Evolutionary conservation across 2,888 invertebrate genomes (phyloP), one percentile per base, ranked within the genome.

Genomic region (Crematogaster levior): DNA sequence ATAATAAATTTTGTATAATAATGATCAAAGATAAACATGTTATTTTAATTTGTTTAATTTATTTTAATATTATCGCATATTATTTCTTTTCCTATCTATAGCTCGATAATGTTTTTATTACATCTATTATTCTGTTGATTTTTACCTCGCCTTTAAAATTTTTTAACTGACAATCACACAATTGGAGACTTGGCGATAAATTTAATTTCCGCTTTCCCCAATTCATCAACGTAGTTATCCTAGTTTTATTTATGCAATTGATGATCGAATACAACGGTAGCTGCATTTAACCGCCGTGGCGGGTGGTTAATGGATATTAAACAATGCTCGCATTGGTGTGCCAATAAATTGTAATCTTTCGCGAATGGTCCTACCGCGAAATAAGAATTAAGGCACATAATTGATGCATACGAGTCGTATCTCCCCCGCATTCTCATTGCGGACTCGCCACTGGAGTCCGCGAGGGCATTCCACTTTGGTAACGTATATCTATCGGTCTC

Each of bases 301-400:
- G 74, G 65, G 43, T 48, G 81, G 27, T 92, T 92, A 93, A 93
- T 93, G 91, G 89, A 90, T 90, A 91, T 93, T 92, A 92, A 65
- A 92, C 91, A 92, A 91, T 89, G 84, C 61, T 48, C 82, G 85
- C 86, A 87, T 87, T 89, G 89, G 88, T 83, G 82, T 83, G 61
- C 83, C 87, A 89, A 91, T 91, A 90, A 90, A 92, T 92, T 85
- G 90, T 87, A 82, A 88, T 91, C 87, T 91, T 90, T 90, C 73
- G 81, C 66, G 43, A 51, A 65, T 61, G 63, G 53, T 70, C 82
- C 82, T 51, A 56, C 63, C 66, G 56, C 30, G 80, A 86, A 89
- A 86, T 82, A 82, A 86, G 86, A 91, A 88, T 88, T 86, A 89
- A 89, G 87, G 85, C 63, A 73, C 63, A 74, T 90, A 89, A 91